Conservation (phyloP, 1,140 invertebrate genomes). For the Colletes latitarsis region DNA sequence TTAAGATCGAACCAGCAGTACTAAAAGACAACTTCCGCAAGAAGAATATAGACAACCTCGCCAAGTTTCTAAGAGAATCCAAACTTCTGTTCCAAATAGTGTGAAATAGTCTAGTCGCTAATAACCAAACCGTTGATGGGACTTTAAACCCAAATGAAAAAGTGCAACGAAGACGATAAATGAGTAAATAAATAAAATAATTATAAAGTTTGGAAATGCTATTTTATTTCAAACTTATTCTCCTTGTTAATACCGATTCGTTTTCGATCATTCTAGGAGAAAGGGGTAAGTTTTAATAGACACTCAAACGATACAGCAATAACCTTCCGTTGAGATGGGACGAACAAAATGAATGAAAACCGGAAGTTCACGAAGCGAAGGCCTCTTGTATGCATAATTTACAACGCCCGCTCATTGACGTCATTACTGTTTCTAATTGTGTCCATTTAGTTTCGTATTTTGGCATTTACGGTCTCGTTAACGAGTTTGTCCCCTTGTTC, state of each 20-base stretch:
- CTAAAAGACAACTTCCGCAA: too few relatives aligned
- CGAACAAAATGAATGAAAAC: neutral
- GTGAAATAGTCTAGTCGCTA: too few relatives aligned
- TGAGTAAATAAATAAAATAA: too few relatives aligned
- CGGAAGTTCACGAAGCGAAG: neutral
- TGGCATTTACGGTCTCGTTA: neutral
- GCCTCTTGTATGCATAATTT: neutral
- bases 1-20: too few relatives aligned
- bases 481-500: neutral
- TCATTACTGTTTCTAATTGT: conserved; percentile 20
- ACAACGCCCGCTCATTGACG: neutral
- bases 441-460: neutral
- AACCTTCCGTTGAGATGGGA: neutral
- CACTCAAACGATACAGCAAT: neutral
- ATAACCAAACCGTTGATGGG: too few relatives aligned
- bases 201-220: too few relatives aligned
- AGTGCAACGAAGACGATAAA: too few relatives aligned
- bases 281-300: neutral
- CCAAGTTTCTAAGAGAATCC: too few relatives aligned
- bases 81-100: too few relatives aligned
- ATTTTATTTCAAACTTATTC: too few relatives aligned
- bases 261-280: neutral
- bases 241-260: neutral
- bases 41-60: too few relatives aligned
- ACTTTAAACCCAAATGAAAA: too few relatives aligned